These are phyloP conservation scores for Anableps anableps DNA, from an alignment of 2,797 vertebrate genomes.

Conservation along the genomic window DNA sequence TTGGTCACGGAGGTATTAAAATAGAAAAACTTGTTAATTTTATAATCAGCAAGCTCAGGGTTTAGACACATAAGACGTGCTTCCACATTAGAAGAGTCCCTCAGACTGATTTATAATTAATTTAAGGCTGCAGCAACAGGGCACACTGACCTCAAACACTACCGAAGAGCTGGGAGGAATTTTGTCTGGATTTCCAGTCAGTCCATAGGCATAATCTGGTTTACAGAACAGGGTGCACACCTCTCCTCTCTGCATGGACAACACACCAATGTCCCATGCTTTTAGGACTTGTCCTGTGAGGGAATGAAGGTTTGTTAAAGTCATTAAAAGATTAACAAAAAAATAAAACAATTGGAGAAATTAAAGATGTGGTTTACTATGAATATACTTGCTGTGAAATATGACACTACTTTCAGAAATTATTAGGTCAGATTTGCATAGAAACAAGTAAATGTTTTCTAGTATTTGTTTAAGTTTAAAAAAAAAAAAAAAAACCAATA, in stretches of 20 bases:
- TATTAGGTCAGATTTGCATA: conserved; percentile 1
- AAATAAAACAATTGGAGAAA: not conserved
- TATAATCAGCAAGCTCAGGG: conserved; percentile 56
- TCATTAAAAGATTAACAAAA: not conserved
- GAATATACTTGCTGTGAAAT: not conserved
- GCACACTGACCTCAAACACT: conserved; percentile 88
- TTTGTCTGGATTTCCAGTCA: conserved; percentile 88
- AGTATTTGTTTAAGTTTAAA: not conserved
- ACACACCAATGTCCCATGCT: conserved; percentile 92
- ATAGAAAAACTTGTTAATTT: conserved; percentile 44
- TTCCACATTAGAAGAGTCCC: conserved; percentile 34
- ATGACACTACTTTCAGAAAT: not conserved
- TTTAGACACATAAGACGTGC: conserved; percentile 27
- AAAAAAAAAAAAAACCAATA: not conserved
- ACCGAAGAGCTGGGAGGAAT: conserved; percentile 91
- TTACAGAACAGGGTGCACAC: conserved; percentile 90
- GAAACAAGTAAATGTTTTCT: not conserved
- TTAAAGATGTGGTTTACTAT: not conserved
- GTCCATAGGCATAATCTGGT: conserved; percentile 91
- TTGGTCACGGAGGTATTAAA: conserved; percentile 36
- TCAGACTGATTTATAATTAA: conserved; percentile 7
- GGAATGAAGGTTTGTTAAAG: conserved; percentile 7
- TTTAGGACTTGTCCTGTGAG: conserved; percentile 92
- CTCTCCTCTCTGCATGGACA: conserved; percentile 94
- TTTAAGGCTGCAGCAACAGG: not conserved